These are phyloP conservation scores for Podabrus alpinus DNA, from an alignment of 2,888 invertebrate genomes.

Conservation along the genomic window DNA sequence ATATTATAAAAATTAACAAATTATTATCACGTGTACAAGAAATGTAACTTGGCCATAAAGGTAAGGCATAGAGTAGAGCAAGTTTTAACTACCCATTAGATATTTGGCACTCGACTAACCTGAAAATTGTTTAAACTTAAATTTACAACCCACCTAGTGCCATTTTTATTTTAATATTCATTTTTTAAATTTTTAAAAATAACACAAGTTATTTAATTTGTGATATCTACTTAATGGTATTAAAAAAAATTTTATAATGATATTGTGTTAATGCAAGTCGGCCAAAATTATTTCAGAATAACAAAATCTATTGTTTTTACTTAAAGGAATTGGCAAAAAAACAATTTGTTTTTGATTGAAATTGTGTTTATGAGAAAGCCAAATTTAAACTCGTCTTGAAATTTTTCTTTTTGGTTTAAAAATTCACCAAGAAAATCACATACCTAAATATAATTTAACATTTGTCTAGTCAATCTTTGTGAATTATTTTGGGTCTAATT, in stretches of 20 bases:
- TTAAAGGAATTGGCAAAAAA: not conserved
- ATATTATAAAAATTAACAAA: conserved; percentile 1
- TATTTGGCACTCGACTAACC: conserved; percentile 3
- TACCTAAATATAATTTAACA: not conserved
- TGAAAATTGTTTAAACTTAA: conserved; percentile 6
- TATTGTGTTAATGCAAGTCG: not conserved
- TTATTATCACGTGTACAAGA: not conserved
- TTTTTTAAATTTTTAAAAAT: not conserved
- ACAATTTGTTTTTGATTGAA: not conserved
- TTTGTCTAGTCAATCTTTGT: conserved; percentile 13
- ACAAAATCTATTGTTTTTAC: not conserved
- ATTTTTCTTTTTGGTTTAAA: no score
- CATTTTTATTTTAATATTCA: not conserved
- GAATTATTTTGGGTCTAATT: conserved; percentile 5
- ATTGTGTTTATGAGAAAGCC: not conserved
- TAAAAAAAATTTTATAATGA: not conserved
- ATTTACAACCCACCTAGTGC: not conserved
- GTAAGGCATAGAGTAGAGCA: not conserved
- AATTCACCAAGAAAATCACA: no score
- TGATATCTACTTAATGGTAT: not conserved
- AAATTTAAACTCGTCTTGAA: not conserved
- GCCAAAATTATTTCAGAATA: not conserved
- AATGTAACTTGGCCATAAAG: not conserved
- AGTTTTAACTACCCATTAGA: conserved; percentile 4
- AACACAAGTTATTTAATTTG: not conserved